Percentiles rank a stretch among this genome's conserved stretches.
These are phyloP conservation scores for Xestia rhomboidea DNA, from an alignment of 2,888 invertebrate genomes.

Conservation along the genomic window DNA sequence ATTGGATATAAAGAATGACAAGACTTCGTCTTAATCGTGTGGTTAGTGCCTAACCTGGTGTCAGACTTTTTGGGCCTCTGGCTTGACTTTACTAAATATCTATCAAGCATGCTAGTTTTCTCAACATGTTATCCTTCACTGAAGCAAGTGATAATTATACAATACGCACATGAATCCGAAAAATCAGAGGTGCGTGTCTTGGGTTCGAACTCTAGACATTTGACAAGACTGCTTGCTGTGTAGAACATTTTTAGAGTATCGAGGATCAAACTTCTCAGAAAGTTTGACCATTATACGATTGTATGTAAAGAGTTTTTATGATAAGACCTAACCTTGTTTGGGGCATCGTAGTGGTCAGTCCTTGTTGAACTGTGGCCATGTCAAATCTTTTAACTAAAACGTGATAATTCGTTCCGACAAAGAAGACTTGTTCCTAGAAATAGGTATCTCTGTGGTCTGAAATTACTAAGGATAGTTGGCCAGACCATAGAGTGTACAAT, in stretches of 20 bases:
- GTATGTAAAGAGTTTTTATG: neutral
- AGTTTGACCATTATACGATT: neutral
- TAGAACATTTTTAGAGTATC: neutral
- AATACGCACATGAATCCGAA: no score
- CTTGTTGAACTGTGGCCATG: no score
- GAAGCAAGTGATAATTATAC: no score
- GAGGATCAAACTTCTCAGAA: neutral
- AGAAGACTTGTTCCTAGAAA: neutral
- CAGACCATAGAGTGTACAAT: slow-evolving; percentile 2
- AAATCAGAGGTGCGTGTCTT: no score
- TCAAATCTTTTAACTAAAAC: neutral
- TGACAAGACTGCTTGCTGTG: neutral
- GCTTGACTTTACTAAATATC: no score
- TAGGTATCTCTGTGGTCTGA: neutral
- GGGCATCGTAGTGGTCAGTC: neutral
- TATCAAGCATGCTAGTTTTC: no score
- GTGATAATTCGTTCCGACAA: neutral
- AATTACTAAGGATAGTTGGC: slow-evolving; percentile 4
- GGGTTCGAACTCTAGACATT: no score
- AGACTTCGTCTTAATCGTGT: no score
- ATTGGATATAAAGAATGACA: neutral
- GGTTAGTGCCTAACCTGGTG: no score
- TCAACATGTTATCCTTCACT: no score
- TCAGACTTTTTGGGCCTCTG: no score
- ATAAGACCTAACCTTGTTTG: neutral